Base-by-base conservation (phyloP, 2,113 vertebrate genomes). In the Gulo gulo region DNA sequence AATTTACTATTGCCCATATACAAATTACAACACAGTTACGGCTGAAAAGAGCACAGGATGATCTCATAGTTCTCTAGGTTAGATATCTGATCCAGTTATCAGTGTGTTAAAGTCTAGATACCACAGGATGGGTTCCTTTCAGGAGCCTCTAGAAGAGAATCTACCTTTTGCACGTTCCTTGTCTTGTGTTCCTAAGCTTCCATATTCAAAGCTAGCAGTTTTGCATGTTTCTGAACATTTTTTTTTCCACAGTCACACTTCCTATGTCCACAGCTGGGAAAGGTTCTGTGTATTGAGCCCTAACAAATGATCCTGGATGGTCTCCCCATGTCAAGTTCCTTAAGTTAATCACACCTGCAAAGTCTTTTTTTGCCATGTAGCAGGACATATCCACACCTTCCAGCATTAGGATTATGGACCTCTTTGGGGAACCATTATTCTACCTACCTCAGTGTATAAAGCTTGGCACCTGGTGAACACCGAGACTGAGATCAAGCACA, bases 141-240 rank as follows among this genome's bases (percentile, higher is more conserved):
- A 63, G 50, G 2, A 42, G 6, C 18, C 23, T 92, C 11, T 13
- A 36, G 42, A 24, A 73, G 9, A 80, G 10, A 63, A 57, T 7
- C 13, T 55, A 26, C 65, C 21, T 45, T 39, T 47, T 47, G 24
- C 1, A 80, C 6, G 4, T 14, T 39, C 16, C 9, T 69, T 79
- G 6, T 5, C 26, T 16, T 20, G 0, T 59, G 61, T 13, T 4
- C 57, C 21, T 0, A 2, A 52, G 0, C 6, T 39, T 45, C 21
- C 7, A 4, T 20, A 26, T 82, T 55, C 61, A 91, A 42, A 95
- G 29, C 2, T 23, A 71, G 57, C 11, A 59, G 12, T 45, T 16
- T n/a, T 20, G 13, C 23, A 59, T 1, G 0, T 67, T 2, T 96
- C 50, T 93, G 42, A 61, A 52, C 42, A 1, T 78, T 88, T 85